Evolutionary conservation across 1,140 invertebrate genomes (phyloP).

Genomic region (Holotrichia oblita): DNA sequence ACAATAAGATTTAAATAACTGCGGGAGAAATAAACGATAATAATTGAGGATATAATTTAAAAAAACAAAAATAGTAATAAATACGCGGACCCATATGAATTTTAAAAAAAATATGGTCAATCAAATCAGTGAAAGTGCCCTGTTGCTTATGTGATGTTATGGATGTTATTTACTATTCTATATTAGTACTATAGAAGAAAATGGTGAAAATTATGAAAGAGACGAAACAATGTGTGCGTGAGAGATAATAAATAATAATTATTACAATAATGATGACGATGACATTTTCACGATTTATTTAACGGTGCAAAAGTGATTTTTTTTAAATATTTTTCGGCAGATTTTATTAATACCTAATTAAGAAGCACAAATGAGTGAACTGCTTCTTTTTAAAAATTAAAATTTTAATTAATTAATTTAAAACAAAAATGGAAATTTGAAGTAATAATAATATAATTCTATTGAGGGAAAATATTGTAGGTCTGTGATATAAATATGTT

Average conservation of each 20-base stretch:
- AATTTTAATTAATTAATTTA: conserved; percentile 19
- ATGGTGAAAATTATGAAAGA: neutral
- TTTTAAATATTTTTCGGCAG: neutral
- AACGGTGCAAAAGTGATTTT: too few species aligned
- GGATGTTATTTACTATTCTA: neutral
- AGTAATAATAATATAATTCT: conserved; percentile 21
- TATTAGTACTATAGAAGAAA: conserved; percentile 2
- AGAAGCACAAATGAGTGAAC: conserved; percentile 7
- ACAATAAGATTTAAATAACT: too few species aligned
- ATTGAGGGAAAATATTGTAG: conserved; percentile 57
- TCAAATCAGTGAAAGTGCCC: conserved; percentile 43
- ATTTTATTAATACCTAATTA: neutral
- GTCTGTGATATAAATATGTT: conserved; percentile 62
- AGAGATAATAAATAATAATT: conserved; percentile 9
- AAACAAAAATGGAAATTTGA: conserved; percentile 1
- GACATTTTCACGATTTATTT: too few species aligned
- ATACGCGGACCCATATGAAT: neutral
- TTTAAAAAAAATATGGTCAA: conserved; percentile 23
- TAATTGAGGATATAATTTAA: neutral
- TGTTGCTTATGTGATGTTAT: conserved; percentile 34
- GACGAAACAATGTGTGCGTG: neutral
- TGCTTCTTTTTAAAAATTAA: too few species aligned
- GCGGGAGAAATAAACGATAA: neutral
- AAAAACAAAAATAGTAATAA: conserved; percentile 5
- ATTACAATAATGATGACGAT: neutral